Base-by-base conservation (phyloP, 2,797 vertebrate genomes). In the Enteromius fasciolatus region DNA sequence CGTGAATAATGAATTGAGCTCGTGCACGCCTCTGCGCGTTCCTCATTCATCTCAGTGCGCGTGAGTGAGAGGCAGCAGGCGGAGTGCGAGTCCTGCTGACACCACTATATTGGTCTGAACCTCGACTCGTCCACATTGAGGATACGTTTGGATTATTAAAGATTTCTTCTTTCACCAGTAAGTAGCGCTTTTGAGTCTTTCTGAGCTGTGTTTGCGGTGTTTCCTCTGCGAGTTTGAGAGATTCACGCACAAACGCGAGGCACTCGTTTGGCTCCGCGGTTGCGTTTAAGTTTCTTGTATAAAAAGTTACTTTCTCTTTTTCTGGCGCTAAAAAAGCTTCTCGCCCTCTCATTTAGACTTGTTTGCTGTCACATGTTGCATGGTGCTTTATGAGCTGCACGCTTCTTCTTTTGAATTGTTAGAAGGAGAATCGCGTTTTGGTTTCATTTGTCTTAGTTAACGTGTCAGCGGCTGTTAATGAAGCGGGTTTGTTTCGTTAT, bases 21-120 rank as follows among this genome's bases (percentile, higher is more conserved):
- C 41, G 23, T 86, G 36, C 70, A 84, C 93, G 92, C 92, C 31
- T 14, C 57, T 93, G 94, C 93, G 93, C 91, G 88, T 66, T 81
- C 14, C 14, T 81, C 88, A 84, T 84, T 87, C 90, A 88, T 88
- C 64, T 87, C 73, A 18, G 69, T 82, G 79, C 87, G 86, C 90
- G 89, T 82, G 41, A 83, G 77, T 25, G 68, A 87, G 77, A 64
- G 72, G 48, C 59, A 52, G 70, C 67, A 72, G 83, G 80, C 39
- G 78, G 48, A 86, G 50, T 57, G 80, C 84, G 85, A 75, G 9
- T 63, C 83, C 80, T 80, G 82, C 67, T 11, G 86, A 84, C 64
- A 76, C 50, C 39, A 61, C 64, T 17, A 36, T 48, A 69, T 69
- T 25, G 69, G 12, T 57, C 44, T 23, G 64, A 59, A 46, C 50